These are phyloP conservation scores for Buceros bicornis DNA, from an alignment of 2,797 vertebrate species.

Conservation along the genomic window DNA sequence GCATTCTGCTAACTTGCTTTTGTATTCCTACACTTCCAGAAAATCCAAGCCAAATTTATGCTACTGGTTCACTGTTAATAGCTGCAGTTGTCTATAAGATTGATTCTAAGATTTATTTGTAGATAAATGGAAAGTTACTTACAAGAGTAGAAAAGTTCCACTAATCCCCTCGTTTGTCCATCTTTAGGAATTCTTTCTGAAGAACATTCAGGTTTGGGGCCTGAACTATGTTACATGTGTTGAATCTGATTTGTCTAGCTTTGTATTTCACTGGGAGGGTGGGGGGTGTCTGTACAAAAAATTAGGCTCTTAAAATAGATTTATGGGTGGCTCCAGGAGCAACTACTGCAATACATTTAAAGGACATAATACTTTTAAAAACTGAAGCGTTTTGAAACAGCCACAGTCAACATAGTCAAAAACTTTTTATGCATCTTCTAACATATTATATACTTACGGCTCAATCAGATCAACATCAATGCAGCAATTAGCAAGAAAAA, in stretches of 20 bases:
- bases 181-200: neutral
- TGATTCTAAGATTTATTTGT: neutral
- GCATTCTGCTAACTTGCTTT: neutral
- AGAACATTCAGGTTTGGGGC: neutral
- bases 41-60: neutral
- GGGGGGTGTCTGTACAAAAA: slow-evolving; percentile 22
- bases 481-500: neutral
- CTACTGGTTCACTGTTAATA: neutral
- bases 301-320: slow-evolving; percentile 14
- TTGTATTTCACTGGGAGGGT: slow-evolving; percentile 38
- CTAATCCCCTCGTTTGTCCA: neutral
- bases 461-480: neutral
- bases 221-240: neutral
- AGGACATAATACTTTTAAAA: neutral
- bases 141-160: neutral
- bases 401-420: neutral
- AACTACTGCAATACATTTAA: neutral
- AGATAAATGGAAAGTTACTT: neutral
- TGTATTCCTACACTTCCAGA: neutral
- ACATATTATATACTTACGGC: neutral
- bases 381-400: slow-evolving; percentile 5
- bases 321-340: neutral
- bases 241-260: neutral
- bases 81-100: neutral
- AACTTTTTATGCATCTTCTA: neutral